Base-by-base conservation (phyloP, 2,113 vertebrate genomes). In the Epinephelus cyanopodus region DNA sequence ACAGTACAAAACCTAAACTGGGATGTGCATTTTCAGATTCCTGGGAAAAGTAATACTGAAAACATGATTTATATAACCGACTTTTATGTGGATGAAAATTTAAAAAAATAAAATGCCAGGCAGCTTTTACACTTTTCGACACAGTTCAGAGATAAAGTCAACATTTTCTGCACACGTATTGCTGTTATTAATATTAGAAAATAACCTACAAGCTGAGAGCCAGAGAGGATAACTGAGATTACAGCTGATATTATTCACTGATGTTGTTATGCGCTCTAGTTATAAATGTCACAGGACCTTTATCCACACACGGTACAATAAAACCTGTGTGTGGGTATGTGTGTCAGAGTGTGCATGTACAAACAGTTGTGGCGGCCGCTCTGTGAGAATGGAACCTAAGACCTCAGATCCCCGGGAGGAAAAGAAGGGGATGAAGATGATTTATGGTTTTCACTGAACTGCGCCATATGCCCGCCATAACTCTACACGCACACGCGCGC, bases 391-490 rank as follows among this genome's bases (percentile, higher is more conserved):
- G 27, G 67, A 74, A 89, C 79, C 68, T 88, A 78, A 87, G 93
- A 92, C 86, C 91, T 92, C 50, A 83, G 80, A 87, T 91, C 85
- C 82, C 85, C 48, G 14, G 29, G 87, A 92, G 91, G 86, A 88
- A 84, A 85, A 80, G 53, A 74, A 85, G 57, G 67, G 83, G 88
- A 91, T 82, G 83, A 65, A 72, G 90, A 88, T 93, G 94, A 94
- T 93, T 92, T 92, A 92, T 94, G 77, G 75, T 54, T 88, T 87
- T 89, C 64, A 79, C 85, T 87, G 89, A 89, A 81, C 78, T 79
- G 82, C 84, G 78, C 90, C 91, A 89, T 86, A 90, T 91, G 91
- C 64, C 64, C n/a, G 14, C 79, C 66, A 87, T 84, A 89, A 79
- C 80, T 89, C 52, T 78, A 71, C 71, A 79, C 67, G 56, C 17